Evolutionary conservation across 1,140 invertebrate species (phyloP), one percentile per base, ranked within the genome.

Genomic region (Drosophila sturtevanti): DNA sequence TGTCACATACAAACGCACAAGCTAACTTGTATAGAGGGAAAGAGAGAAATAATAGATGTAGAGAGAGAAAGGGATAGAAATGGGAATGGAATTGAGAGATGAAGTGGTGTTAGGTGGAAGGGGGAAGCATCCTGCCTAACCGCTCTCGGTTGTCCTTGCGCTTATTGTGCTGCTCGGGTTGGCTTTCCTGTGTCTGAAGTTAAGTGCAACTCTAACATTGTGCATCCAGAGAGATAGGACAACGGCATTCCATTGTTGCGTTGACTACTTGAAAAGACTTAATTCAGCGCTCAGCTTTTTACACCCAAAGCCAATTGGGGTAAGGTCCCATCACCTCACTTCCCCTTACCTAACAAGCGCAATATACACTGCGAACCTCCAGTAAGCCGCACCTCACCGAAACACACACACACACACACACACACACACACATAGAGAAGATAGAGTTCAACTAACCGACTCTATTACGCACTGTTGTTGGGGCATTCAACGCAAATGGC

Each of bases 131-230:
- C 73, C 73, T 77, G 73, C 59, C 80, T 68, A 68, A 41, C 64
- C 67, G 71, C 58, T 64, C 67, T 54, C 51, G 10, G 24, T 52
- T 31, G 35, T 51, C 35, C 59, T 16, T 21, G 4, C 35, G 10
- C 18, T 31, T 35, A 10, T 48, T 56, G 21, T 27, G 44, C 63
- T 34, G 31, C 72, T 74, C 67, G 63, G 75, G 65, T 76, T 89
- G 63, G 75, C 68, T 76, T 89, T 79, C 75, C 82, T 87, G 84
- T 84, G 79, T 84, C 84, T 89, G 80, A 89, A 89, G 85, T 89
- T 89, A 89, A 89, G 84, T 89, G 82, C 82, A 89, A 89, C 84
- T 89, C 85, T 80, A 89, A 89, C 84, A 85, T 89, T 84, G 84
- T 77, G 79, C 79, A 84, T 52, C 79, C 59, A 56, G 48, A 68